phyloP scores from a whole-genome alignment of 1,140 invertebrate genomes.

The Caerostris extrusa region DNA sequence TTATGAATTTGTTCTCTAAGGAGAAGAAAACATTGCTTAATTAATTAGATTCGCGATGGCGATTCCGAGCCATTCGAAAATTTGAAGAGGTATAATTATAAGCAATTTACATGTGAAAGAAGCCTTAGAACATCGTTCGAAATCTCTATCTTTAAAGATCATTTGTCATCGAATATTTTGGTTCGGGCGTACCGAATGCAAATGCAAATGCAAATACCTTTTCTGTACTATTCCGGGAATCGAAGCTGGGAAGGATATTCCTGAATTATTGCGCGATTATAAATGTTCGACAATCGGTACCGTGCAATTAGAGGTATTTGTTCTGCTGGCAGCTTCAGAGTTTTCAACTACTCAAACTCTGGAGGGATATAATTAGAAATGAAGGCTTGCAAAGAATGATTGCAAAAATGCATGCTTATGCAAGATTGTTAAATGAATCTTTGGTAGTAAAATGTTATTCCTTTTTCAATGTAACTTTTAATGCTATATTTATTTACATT shows the following conservation, averaged over 20 bases:
- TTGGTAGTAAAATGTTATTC: no score
- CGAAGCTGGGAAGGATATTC: not conserved
- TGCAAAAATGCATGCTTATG: no score
- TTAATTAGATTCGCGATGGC: not conserved
- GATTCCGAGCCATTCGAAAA: not conserved
- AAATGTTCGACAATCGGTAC: not conserved
- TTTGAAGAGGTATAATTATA: not conserved
- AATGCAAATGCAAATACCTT: not conserved
- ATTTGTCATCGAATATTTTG: slow-evolving; percentile 4
- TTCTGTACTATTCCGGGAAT: not conserved
- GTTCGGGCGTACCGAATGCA: not conserved
- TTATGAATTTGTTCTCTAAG: no score
- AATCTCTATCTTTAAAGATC: not conserved
- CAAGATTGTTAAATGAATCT: no score
- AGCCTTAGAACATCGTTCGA: not conserved
- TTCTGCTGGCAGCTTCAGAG: not conserved
- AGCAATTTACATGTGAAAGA: not conserved
- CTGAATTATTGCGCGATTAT: slow-evolving; percentile 14
- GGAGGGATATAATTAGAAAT: not conserved
- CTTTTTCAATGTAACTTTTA: no score
- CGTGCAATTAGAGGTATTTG: slow-evolving; percentile 18
- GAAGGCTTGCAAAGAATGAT: not conserved
- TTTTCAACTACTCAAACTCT: not conserved
- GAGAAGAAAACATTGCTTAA: not conserved
- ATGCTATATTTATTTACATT: no score